phyloP scores from a whole-genome alignment of 1,140 invertebrate genomes.

The Eulimnadia texana region DNA sequence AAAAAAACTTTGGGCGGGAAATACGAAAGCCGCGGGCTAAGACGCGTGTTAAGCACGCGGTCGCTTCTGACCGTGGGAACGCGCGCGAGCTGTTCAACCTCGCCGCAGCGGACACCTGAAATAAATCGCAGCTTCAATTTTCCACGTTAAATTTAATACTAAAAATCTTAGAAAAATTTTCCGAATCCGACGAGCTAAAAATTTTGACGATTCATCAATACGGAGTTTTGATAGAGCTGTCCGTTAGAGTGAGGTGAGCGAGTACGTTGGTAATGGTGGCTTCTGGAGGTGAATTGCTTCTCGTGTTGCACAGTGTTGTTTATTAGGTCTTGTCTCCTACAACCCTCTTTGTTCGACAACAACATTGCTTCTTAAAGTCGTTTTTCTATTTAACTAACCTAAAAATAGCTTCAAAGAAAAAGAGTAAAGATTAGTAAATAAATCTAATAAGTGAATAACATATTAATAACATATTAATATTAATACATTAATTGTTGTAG shows the following conservation, averaged over 20 bases:
- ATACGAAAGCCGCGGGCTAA: not conserved
- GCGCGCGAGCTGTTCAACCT: not conserved
- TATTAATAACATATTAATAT: no score
- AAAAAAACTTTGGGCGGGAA: not conserved
- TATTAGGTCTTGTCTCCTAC: not conserved
- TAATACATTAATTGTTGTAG: no score
- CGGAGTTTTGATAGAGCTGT: no score
- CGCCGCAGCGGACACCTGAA: slow-evolving; percentile 1
- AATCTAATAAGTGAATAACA: no score
- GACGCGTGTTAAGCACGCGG: slow-evolving; percentile 12
- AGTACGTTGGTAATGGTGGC: not conserved
- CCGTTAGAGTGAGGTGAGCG: not conserved
- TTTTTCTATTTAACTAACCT: no score
- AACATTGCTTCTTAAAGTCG: no score
- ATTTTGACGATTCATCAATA: no score
- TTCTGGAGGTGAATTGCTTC: not conserved
- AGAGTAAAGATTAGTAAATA: no score
- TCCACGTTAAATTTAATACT: not conserved
- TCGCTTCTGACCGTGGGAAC: slow-evolving; percentile 8
- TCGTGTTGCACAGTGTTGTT: not conserved
- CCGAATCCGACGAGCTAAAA: no score
- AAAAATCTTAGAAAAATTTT: slow-evolving; percentile 3
- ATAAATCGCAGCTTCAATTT: not conserved
- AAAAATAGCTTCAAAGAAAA: no score
- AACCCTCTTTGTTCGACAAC: no score